These are phyloP conservation scores for Scatophagus argus DNA, from an alignment of 2,113 vertebrate species.

Conservation along the genomic window DNA sequence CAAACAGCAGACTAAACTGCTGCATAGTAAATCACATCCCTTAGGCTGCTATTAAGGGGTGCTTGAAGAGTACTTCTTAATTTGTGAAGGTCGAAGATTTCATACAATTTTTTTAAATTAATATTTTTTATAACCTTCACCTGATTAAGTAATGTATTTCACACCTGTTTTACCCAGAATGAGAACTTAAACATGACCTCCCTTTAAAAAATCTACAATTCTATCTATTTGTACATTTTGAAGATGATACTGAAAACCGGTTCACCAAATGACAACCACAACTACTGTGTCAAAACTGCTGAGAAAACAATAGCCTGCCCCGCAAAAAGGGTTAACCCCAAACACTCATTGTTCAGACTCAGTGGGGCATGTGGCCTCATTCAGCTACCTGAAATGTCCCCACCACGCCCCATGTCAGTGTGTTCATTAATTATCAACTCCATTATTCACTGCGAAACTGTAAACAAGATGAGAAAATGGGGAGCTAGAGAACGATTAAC, in stretches of 20 bases:
- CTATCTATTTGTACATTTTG: background rate
- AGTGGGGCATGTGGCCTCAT: slow-evolving; percentile 76
- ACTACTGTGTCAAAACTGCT: slow-evolving; percentile 9
- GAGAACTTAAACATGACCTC: background rate
- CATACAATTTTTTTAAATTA: slow-evolving; percentile 13
- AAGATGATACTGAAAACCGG: background rate
- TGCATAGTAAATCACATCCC: slow-evolving; percentile 48
- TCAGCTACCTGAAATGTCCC: slow-evolving; percentile 79
- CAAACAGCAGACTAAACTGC: slow-evolving; percentile 18
- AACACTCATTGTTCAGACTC: slow-evolving; percentile 64
- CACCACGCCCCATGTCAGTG: slow-evolving; percentile 75
- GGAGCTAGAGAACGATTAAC: slow-evolving; percentile 71
- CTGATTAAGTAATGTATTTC: slow-evolving; percentile 5
- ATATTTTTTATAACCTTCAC: slow-evolving; percentile 1
- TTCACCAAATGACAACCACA: background rate
- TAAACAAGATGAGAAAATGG: slow-evolving; percentile 80
- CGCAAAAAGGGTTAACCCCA: slow-evolving; percentile 41
- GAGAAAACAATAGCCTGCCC: background rate
- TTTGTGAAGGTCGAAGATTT: slow-evolving; percentile 30
- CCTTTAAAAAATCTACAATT: background rate
- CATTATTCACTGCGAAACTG: slow-evolving; percentile 85
- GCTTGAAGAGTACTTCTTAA: slow-evolving; percentile 6
- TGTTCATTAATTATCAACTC: slow-evolving; percentile 89
- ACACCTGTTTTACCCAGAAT: background rate
- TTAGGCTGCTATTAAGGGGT: slow-evolving; percentile 19